Base-by-base conservation (phyloP, 2,797 vertebrate species). In the Macropus fuliginosus region DNA sequence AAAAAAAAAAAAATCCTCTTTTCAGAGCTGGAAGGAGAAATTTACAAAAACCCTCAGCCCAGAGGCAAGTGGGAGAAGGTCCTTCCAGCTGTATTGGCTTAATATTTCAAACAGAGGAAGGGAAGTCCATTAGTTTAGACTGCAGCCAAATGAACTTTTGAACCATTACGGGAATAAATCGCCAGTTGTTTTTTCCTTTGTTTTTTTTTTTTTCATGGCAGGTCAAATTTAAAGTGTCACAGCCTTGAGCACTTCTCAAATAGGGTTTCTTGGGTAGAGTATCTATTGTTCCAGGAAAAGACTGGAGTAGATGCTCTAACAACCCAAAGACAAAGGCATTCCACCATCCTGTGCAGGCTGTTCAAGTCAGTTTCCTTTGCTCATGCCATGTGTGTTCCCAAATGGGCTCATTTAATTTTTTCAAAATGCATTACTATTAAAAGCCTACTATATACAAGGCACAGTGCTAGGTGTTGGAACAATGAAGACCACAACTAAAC, bases 81-180 rank as follows among this genome's bases (percentile, higher is more conserved):
- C 24, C 40, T 87, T 87, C 74, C 74, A 87, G 74, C 74, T 87
- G 74, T 50, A 87, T 87, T 27, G 40, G 74, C 74, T 87, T 87
- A 87, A 87, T 87, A 87, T 87, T 87, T 87, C 74, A 46, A 81
- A 46, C 74, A 87, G 74, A 87, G 40, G 40, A 87, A 87, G 74
- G 40, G 74, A 87, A 87, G 74, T 87, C 74, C 74, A 87, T 87
- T 87, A 50, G 40, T 21, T 87, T 87, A 87, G 40, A 50, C 27
- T 87, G 74, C 40, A 87, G 74, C 40, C 74, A 87, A 87, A 87
- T 87, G 74, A 87, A 87, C 74, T 87, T 87, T 87, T 87, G 74
- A 87, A 87, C 74, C n/a, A 87, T 87, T 87, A 87, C 74, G 40
- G 74, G 74, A 87, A 87, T 87, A 87, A 87, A 87, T 87, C 24